Evolutionary conservation across 2,888 invertebrate genomes (phyloP).

Genomic region (Cheilosia scutellata): DNA sequence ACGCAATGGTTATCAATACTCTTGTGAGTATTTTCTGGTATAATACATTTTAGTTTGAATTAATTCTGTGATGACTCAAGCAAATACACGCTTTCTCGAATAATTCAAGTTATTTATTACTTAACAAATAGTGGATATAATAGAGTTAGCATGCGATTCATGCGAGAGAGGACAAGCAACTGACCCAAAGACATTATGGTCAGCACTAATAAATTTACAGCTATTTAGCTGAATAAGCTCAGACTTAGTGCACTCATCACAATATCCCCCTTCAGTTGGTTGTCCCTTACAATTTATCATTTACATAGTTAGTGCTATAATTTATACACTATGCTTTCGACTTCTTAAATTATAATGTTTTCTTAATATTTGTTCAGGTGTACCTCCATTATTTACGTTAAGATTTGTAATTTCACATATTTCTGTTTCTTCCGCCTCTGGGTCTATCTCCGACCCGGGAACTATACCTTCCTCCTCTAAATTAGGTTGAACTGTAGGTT

Average conservation of each 20-base stretch:
- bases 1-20: too few relatives aligned
- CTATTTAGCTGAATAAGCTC: neutral
- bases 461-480: neutral
- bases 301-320: neutral
- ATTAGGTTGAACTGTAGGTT: neutral
- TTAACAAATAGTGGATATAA: too few relatives aligned
- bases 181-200: too few relatives aligned
- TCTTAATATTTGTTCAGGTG: neutral
- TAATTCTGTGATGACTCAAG: too few relatives aligned
- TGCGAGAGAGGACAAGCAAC: too few relatives aligned
- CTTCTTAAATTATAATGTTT: neutral
- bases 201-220: neutral
- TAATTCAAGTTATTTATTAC: too few relatives aligned
- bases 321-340: neutral
- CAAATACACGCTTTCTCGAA: too few relatives aligned
- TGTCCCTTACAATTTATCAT: constrained; percentile 1
- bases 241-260: neutral
- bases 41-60: too few relatives aligned
- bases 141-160: too few relatives aligned
- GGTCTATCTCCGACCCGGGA: neutral
- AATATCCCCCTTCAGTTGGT: constrained; percentile 3
- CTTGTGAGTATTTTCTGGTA: too few relatives aligned
- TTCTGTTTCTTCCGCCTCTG: neutral
- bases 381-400: neutral
- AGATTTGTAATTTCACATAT: neutral